Base-by-base conservation (phyloP, 2,797 vertebrate species). In the Lindbergichthys nudifrons region DNA sequence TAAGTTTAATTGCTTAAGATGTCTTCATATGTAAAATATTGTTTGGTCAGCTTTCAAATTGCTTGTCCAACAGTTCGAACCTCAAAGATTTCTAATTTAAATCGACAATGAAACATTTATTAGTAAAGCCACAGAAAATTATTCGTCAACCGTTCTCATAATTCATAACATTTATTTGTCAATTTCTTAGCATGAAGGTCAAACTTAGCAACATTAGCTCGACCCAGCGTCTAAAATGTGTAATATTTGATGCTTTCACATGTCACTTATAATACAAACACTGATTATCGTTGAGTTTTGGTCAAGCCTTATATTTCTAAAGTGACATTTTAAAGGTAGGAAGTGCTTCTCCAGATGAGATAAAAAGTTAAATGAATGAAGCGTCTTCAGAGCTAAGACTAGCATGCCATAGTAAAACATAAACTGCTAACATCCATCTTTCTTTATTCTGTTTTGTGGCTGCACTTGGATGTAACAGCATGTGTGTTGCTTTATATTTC, bases 401-500 rank as follows among this genome's bases (percentile, higher is more conserved):
- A 14, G 41, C 48, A 7, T 54, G 48, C 46, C 61, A 16, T 39
- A 75, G 21, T 74, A 36, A 9, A 75, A 66, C 54, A 43, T 61
- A 71, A 67, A 63, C 68, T 41, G 58, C 64, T 84, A 82, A 91
- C 70, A 62, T 65, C 77, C 58, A 84, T 77, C 52, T 61, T 64
- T 69, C 57, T 72, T 84, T 81, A 42, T 77, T 87, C 72, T 87
- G 45, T 85, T 36, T 36, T 69, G 75, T 79, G 73, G 93, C 95
- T 93, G 88, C 93, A 54, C 78, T 87, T 80, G 94, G 93, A 93
- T 85, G 87, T 92, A 88, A 93, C 90, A 95, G 95, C 94, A 95
- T 94, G 95, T 96, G 84, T 93, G 94, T 95, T 84, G 47, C 65
- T 84, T 75, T 77, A 65, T 83, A 52, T 82, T 78, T 77, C 51